phyloP scores from a whole-genome alignment of 2,888 invertebrate genomes.

The Linnaemya tessellans region DNA sequence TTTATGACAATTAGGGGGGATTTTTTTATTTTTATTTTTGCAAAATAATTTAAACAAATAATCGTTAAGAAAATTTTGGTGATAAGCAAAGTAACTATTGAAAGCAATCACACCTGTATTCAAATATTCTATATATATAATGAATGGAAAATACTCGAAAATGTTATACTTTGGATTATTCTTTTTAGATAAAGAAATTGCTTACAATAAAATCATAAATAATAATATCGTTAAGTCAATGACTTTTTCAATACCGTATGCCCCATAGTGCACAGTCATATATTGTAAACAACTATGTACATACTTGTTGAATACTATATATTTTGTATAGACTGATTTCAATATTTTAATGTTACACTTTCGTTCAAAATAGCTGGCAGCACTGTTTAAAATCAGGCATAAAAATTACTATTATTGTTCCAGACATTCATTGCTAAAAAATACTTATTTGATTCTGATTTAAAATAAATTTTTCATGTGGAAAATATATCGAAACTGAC shows the following conservation, averaged over 20 bases:
- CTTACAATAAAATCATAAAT: background rate
- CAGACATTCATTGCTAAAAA: no score
- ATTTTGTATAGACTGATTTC: no score
- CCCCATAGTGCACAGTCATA: slow-evolving; percentile 6
- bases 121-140: background rate
- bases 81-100: slow-evolving; percentile 49
- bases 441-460: no score
- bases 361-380: no score
- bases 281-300: background rate
- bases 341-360: no score
- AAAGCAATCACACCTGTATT: background rate
- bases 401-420: no score
- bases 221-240: background rate
- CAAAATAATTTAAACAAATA: slow-evolving; percentile 27
- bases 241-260: background rate
- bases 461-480: no score
- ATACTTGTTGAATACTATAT: no score
- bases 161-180: slow-evolving; percentile 22
- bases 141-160: slow-evolving; percentile 28
- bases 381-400: no score
- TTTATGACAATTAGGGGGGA: background rate
- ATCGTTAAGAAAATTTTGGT: background rate
- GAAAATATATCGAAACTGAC: no score
- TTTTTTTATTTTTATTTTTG: background rate
- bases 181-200: slow-evolving; percentile 20